A percentile compares a stretch with the other conserved stretches of the same genome.
These are phyloP conservation scores for Passer montanus DNA, from an alignment of 2,113 vertebrate genomes.

Conservation along the genomic window DNA sequence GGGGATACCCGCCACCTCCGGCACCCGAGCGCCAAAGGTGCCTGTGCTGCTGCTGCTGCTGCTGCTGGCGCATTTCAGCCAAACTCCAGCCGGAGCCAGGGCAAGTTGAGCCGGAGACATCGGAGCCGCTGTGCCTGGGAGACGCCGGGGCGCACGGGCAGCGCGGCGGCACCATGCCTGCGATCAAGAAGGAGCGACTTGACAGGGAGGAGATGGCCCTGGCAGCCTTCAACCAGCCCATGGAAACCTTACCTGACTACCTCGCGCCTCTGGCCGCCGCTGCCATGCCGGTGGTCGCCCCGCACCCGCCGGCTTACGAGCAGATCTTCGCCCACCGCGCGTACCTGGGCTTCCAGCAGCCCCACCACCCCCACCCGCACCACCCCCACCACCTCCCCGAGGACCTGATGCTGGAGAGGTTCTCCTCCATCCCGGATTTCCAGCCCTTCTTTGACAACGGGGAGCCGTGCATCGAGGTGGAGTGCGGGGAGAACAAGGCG, in stretches of 20 bases:
- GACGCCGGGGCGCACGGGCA: constrained; percentile 7
- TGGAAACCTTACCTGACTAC: constrained; percentile 79
- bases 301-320: constrained; percentile 86
- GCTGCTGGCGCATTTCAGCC: constrained; percentile 44
- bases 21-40: constrained; percentile 51
- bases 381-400: constrained; percentile 77
- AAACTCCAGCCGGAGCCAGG: constrained; percentile 57
- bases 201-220: constrained; percentile 93
- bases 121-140: constrained; percentile 71
- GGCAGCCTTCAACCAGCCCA: constrained; percentile 87
- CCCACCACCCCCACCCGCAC: constrained; percentile 64
- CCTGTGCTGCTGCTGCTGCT: constrained; percentile 40
- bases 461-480: constrained; percentile 97
- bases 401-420: constrained; percentile 91
- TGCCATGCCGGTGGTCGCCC: constrained; percentile 87
- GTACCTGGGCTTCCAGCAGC: constrained; percentile 85
- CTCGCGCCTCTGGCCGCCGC: constrained; percentile 87
- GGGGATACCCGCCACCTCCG: constrained; percentile 44
- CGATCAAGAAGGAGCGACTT: constrained; percentile 93
- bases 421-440: constrained; percentile 91
- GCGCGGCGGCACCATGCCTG: constrained; percentile 88
- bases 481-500: constrained; percentile 97
- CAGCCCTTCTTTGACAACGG: constrained; percentile 95
- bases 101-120: constrained; percentile 75
- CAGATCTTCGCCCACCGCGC: constrained; percentile 84